Percentiles rank a stretch among this genome's conserved stretches.
Evolutionary conservation across 1,140 invertebrate genomes (phyloP).

Genomic region (Arion vulgaris): DNA sequence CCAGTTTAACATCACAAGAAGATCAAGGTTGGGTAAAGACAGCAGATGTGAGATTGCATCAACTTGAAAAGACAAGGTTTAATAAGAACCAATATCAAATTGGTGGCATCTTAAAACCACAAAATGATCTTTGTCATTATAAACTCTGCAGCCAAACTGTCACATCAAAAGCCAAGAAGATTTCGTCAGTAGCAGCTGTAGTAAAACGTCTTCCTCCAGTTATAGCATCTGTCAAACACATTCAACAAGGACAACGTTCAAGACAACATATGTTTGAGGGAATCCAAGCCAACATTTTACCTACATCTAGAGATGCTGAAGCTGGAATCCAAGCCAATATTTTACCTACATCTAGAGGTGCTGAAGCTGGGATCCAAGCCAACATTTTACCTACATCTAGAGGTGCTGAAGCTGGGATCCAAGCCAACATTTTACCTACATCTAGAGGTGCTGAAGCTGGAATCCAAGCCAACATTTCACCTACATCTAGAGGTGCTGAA

Average conservation of each 20-base stretch:
- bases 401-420: background rate
- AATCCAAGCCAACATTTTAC: background rate
- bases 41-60: background rate
- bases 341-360: background rate
- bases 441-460: background rate
- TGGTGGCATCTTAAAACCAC: background rate
- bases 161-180: slow-evolving; percentile 42
- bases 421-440: background rate
- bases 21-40: slow-evolving; percentile 3
- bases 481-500: background rate
- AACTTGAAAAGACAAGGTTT: background rate
- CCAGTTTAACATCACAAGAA: slow-evolving; percentile 40
- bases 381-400: background rate
- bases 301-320: background rate
- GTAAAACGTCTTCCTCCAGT: slow-evolving; percentile 28
- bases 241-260: background rate
- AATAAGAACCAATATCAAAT: background rate
- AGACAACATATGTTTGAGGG: background rate
- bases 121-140: background rate
- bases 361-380: background rate
- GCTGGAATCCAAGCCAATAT: too few species aligned
- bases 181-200: slow-evolving; percentile 36
- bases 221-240: background rate
- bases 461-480: background rate
- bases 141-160: slow-evolving; percentile 29